phyloP scores from a whole-genome alignment of 2,797 vertebrate species.

The Malurus leucopterus region DNA sequence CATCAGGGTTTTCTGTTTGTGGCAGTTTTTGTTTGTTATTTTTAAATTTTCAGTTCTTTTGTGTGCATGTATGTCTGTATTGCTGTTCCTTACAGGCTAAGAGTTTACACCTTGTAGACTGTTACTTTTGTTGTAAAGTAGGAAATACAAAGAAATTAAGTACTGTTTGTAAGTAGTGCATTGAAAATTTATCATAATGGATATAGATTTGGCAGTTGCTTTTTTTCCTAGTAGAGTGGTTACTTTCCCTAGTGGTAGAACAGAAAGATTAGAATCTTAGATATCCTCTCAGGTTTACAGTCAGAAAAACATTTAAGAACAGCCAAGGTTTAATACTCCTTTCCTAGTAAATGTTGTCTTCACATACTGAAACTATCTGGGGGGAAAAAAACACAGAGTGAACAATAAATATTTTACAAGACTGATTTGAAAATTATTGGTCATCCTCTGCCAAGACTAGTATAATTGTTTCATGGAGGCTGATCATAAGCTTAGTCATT shows the following conservation, averaged over 20 bases:
- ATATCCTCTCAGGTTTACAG: not conserved
- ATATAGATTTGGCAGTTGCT: not conserved
- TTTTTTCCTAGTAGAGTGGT: not conserved
- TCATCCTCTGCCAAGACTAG: not conserved
- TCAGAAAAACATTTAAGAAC: not conserved
- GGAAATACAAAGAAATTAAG: not conserved
- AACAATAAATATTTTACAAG: not conserved
- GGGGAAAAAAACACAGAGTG: fast-evolving
- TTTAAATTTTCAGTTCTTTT: not conserved
- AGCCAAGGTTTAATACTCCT: not conserved
- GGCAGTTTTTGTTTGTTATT: not conserved
- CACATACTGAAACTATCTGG: not conserved
- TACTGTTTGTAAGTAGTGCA: not conserved
- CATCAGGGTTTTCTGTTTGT: not conserved
- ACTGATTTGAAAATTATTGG: not conserved
- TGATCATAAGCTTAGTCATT: not conserved
- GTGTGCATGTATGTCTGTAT: fast-evolving
- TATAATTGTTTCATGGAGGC: not conserved
- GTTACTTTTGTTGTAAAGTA: not conserved
- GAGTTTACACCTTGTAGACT: not conserved
- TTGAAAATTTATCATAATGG: not conserved
- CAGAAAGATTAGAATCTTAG: not conserved
- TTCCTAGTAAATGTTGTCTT: not conserved
- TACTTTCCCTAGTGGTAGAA: not conserved
- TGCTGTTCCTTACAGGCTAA: not conserved